These are phyloP conservation scores for Haliaeetus leucogaster DNA, from an alignment of 2,113 vertebrate genomes.

Conservation along the genomic window DNA sequence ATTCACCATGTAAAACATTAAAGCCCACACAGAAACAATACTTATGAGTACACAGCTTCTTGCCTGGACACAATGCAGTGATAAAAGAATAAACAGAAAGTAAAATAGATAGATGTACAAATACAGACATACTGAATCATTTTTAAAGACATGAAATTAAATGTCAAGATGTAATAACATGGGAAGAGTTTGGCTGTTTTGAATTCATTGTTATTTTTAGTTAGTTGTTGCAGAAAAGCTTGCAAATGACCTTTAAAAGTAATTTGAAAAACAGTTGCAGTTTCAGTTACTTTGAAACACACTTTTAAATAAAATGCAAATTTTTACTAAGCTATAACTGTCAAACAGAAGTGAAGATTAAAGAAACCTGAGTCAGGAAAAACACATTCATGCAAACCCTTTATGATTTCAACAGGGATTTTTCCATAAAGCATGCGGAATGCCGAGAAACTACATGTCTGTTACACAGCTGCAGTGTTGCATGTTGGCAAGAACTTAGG, in stretches of 20 bases:
- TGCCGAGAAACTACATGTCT: neutral
- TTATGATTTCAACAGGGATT: neutral
- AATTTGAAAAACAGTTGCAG: conserved; percentile 38
- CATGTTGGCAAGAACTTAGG: neutral
- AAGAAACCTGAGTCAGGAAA: conserved; percentile 6
- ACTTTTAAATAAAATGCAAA: conserved; percentile 22
- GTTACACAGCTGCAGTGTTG: neutral
- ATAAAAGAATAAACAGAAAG: neutral
- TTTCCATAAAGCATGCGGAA: neutral
- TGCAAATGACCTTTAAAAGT: conserved; percentile 67
- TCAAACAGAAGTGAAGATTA: neutral
- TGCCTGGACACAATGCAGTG: neutral
- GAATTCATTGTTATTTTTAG: conserved; percentile 62
- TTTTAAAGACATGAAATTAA: conserved; percentile 60
- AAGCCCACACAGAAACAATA: neutral
- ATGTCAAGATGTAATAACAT: conserved; percentile 64
- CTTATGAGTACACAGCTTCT: neutral
- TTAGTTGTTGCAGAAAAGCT: conserved; percentile 40
- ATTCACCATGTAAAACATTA: conserved; percentile 39
- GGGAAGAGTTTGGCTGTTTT: conserved; percentile 1
- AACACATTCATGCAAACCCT: neutral
- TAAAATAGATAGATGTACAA: conserved; percentile 12
- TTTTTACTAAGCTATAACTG: neutral
- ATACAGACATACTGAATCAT: conserved; percentile 1
- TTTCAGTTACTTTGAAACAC: conserved; percentile 35